Evolutionary conservation across 2,113 vertebrate species (phyloP), one percentile per base, ranked within the genome.

Genomic region (Dunckerocampus dactyliophorus): DNA sequence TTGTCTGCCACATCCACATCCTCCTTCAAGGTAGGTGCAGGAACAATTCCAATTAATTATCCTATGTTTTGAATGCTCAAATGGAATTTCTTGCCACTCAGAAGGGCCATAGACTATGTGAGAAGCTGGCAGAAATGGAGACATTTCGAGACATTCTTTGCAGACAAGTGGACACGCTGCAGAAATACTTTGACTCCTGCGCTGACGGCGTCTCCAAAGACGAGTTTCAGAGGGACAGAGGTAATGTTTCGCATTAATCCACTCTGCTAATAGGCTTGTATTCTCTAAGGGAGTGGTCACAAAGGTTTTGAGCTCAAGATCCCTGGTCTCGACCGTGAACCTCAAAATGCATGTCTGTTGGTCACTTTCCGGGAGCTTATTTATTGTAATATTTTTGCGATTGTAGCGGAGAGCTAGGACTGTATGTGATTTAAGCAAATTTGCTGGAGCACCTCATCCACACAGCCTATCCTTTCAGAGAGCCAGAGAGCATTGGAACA

Each of bases 81-180:
- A 37, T 15, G 65, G 8, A 4, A 8, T 42, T 24, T 51, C 3
- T 47, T 1, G 50, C 31, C 17, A 13, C 43, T 57, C 89, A 99
- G 95, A 98, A 98, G 88, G 97, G 95, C 48, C 93, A 96, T 88
- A 95, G 94, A 84, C 92, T 99, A 72, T 93, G 92, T 6, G 96
- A 99, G 81, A 99, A 99, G 79, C 85, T 99, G 79, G 94, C 97
- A 52, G 97, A 99, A 91, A 98, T 99, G 96, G 97, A 98, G 89
- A 99, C 97, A 3, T 99, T 99, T 80, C 91, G 97, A 80, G 97
- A 99, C 74, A 99, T 99, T 71, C 86, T 92, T 58, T 92, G 90
- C 82, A 79, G 89, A 84, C 91, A 92, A 76, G 90, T 92, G 68
- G 90, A 92, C 84, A 92, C 89, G 3, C 83, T 91, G 67, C 91